Base-by-base conservation (phyloP, 2,888 invertebrate genomes). In the Scaptomyza flava region DNA sequence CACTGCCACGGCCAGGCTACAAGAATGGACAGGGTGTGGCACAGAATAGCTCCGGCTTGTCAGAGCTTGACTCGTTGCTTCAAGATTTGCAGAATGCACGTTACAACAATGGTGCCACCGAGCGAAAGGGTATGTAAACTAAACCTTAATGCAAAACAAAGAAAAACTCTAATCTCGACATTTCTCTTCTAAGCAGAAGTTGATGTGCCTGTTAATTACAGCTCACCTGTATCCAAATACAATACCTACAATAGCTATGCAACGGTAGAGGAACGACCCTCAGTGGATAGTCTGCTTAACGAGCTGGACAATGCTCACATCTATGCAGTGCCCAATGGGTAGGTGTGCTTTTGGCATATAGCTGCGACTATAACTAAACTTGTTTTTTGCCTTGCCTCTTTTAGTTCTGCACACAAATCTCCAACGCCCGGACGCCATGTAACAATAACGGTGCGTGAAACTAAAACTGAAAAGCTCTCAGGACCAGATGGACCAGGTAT, bases 51-150 rank as follows among this genome's bases (percentile, higher is more conserved):
- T 81, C 92, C 56, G 97, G 98, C 92, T 93, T 98, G 47, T 96
- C 97, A 0, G 98, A 98, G 92, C 92, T 99, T 90, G 98, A 99
- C 92, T 96, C 96, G 14, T 93, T 99, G 56, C 93, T 99, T 61
- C 96, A 98, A 90, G 98, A 98, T 91, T 93, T 99, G 81, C 98
- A 98, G 93, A 96, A 95, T 90, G 96, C 96, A 0, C 93, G 94
- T 67, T 95, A 95, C 89, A 89, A 91, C 66, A 93, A 93, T 70
- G 90, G 87, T 34, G 61, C 62, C 36, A 38, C 56, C 5, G 93
- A 92, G n/a, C 91, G 90, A 68, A 93, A 93, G 90, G 93, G 94
- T 93, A 64, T 64, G 72, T 42, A 1, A 38, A 14, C 14, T 38
- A 38, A 6, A 38, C 2, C 14, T 8, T 6, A 7, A 36, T 1